Percentiles rank a stretch among this genome's conserved stretches.
Evolutionary conservation across 2,888 invertebrate genomes (phyloP).

Genomic region (Lydus trimaculatus): DNA sequence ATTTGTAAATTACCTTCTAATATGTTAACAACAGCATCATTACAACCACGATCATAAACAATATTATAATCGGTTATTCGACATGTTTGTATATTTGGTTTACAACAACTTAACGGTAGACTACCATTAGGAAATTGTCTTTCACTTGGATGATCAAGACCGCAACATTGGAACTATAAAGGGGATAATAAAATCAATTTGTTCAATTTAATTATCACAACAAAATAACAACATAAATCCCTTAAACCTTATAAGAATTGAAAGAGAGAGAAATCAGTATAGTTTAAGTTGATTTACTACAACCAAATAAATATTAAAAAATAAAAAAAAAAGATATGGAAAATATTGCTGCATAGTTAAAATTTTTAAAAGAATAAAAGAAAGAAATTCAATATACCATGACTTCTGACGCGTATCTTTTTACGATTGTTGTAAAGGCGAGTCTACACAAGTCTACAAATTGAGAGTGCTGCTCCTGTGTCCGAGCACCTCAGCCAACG

Average conservation of each 20-base stretch:
- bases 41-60: constrained; percentile 62
- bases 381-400: background rate
- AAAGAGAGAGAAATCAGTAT: background rate
- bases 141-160: constrained; percentile 68
- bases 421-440: no score
- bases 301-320: background rate
- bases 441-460: no score
- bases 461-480: no score
- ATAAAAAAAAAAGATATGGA: background rate
- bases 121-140: constrained; percentile 46
- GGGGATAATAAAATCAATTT: no score
- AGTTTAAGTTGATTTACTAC: background rate
- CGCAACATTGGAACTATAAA: constrained; percentile 73
- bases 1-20: constrained; percentile 64
- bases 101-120: constrained; percentile 52
- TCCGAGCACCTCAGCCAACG: no score
- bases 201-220: background rate
- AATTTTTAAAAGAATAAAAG: background rate
- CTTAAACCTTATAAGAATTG: background rate
- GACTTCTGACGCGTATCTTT: background rate
- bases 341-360: background rate
- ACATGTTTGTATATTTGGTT: constrained; percentile 39
- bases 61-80: constrained; percentile 28
- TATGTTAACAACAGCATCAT: constrained; percentile 52
- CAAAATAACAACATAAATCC: background rate